Conservation (phyloP, 1,140 invertebrate species). For the Onthophagus taurus region DNA sequence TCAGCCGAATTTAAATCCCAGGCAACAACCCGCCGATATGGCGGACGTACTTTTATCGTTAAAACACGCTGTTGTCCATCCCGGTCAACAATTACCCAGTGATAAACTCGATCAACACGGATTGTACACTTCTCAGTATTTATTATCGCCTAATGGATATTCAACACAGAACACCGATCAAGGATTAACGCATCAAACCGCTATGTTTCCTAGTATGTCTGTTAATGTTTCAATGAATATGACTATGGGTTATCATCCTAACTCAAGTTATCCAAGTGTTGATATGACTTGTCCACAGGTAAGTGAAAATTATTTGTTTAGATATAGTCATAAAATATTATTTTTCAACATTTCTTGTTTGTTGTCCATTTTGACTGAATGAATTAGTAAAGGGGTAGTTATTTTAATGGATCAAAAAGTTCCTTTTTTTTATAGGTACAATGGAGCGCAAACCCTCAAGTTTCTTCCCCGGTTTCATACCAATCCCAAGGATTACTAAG, state of each 20-base stretch:
- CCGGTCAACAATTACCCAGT: slow-evolving; percentile 38
- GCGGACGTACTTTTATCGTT: slow-evolving; percentile 77
- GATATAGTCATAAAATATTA: not conserved
- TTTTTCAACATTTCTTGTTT: no score
- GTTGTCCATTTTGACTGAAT: not conserved
- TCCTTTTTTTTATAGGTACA: slow-evolving; percentile 45
- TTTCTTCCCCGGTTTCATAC: slow-evolving; percentile 36
- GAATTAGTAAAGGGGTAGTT: not conserved
- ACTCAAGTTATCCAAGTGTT: slow-evolving; percentile 44
- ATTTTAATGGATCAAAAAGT: no score
- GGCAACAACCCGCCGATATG: slow-evolving; percentile 44
- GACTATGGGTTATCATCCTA: slow-evolving; percentile 78
- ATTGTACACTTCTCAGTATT: slow-evolving; percentile 29
- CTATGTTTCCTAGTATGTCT: slow-evolving; percentile 80
- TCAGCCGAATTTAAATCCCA: slow-evolving; percentile 23
- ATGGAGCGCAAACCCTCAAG: slow-evolving; percentile 49
- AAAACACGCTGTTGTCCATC: slow-evolving; percentile 80
- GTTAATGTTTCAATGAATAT: slow-evolving; percentile 97
- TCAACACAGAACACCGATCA: slow-evolving; percentile 28
- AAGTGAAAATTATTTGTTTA: no score
- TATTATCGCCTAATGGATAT: slow-evolving; percentile 30
- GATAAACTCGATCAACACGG: slow-evolving; percentile 31
- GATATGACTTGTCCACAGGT: slow-evolving; percentile 54
- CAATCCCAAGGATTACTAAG: slow-evolving; percentile 49
- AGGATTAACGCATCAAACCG: slow-evolving; percentile 39